These are phyloP conservation scores for Porites australiensis DNA, from an alignment of 64 coral and sea anemone species.

Conservation along the genomic window DNA sequence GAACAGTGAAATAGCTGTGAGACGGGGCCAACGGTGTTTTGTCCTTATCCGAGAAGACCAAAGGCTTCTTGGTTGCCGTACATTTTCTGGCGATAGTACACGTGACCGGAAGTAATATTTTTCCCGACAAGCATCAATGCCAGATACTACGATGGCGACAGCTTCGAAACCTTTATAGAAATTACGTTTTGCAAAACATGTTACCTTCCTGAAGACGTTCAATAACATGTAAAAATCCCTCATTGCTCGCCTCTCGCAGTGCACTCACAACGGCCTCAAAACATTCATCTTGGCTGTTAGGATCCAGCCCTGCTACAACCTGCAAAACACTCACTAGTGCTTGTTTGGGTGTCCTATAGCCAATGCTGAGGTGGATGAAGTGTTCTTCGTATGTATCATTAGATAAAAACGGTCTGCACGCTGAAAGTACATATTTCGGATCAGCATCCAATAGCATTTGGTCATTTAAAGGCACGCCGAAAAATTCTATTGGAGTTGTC, in stretches of 20 bases:
- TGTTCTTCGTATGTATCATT: not conserved
- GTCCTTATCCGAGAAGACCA: too few species aligned
- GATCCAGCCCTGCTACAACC: not conserved
- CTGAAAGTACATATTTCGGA: not conserved
- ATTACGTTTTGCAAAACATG: too few species aligned
- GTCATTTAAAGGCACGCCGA: slow-evolving; percentile 11
- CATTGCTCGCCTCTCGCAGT: not conserved
- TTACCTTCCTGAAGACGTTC: not conserved
- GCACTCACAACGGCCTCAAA: not conserved
- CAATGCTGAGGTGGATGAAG: not conserved
- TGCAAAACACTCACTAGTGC: not conserved
- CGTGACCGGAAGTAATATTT: too few species aligned
- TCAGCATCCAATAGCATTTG: not conserved
- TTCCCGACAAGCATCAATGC: too few species aligned
- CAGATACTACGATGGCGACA: too few species aligned
- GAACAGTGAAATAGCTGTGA: too few species aligned
- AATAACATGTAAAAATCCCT: not conserved
- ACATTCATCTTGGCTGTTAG: not conserved
- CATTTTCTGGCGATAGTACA: too few species aligned
- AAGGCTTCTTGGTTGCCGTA: too few species aligned
- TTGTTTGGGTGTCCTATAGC: too few species aligned
- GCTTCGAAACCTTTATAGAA: too few species aligned
- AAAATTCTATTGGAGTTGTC: slow-evolving; percentile 40
- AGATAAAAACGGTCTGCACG: not conserved
- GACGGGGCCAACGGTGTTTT: too few species aligned